Conservation (phyloP, 2,113 vertebrate genomes). For the Pedetes capensis region DNA sequence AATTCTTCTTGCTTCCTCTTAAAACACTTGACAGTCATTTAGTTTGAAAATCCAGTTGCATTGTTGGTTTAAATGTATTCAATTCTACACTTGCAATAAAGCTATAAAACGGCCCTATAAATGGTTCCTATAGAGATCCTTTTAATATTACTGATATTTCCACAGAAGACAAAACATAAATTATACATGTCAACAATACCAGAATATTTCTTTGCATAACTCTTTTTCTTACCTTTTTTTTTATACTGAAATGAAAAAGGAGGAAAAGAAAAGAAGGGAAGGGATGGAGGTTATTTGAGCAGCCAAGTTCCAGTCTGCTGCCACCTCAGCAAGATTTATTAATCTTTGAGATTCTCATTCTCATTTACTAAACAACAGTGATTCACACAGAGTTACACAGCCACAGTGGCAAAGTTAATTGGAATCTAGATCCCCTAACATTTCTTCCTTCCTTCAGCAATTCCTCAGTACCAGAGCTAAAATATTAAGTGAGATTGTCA, state of each 20-base stretch:
- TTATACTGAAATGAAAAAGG: neutral
- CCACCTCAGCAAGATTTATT: constrained; percentile 73
- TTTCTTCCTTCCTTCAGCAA: constrained; percentile 73
- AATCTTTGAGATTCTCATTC: constrained; percentile 68
- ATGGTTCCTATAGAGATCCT: neutral
- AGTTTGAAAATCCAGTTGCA: constrained; percentile 44
- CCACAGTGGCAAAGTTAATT: constrained; percentile 73
- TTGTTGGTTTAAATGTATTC: constrained; percentile 16
- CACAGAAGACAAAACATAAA: neutral
- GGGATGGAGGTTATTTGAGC: constrained; percentile 46
- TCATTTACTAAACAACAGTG: constrained; percentile 75
- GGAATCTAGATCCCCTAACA: constrained; percentile 74
- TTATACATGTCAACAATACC: neutral
- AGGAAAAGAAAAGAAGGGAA: neutral
- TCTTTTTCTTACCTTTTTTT: neutral
- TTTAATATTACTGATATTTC: constrained; percentile 1
- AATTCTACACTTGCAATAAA: neutral
- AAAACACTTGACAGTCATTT: constrained; percentile 18
- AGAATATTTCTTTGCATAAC: neutral
- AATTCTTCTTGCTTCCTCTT: neutral
- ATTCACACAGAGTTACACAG: constrained; percentile 71
- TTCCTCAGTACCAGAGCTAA: constrained; percentile 54
- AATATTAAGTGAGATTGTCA: constrained; percentile 44
- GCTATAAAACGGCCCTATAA: neutral
- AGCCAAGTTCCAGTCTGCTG: constrained; percentile 61